These are phyloP conservation scores for Venusia cambrica DNA, from an alignment of 2,888 invertebrate species.

Conservation along the genomic window DNA sequence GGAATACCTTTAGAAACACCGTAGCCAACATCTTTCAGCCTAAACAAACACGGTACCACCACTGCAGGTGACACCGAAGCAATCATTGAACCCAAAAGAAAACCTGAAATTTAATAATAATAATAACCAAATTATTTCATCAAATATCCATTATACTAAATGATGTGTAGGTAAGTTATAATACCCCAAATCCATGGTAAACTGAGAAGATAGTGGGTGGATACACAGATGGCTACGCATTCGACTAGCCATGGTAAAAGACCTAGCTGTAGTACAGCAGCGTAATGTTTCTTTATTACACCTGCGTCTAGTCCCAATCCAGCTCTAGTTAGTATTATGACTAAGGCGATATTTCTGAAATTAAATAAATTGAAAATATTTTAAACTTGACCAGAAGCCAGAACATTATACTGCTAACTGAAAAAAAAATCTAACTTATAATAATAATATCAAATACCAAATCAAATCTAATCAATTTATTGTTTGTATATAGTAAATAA, in stretches of 20 bases:
- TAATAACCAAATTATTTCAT: background rate
- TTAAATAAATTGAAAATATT: too few species aligned
- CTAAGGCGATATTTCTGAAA: constrained; percentile 88
- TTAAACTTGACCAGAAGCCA: too few species aligned
- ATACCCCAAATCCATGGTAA: constrained; percentile 90
- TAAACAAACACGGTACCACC: constrained; percentile 91
- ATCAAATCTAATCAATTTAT: too few species aligned
- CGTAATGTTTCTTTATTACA: constrained; percentile 86
- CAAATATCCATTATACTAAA: too few species aligned
- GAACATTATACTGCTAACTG: too few species aligned
- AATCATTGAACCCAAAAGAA: constrained; percentile 88
- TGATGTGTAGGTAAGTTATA: too few species aligned
- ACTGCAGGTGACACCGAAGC: constrained; percentile 96
- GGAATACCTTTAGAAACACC: constrained; percentile 94
- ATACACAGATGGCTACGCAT: constrained; percentile 81
- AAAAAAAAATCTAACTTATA: too few species aligned
- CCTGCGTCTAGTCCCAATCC: constrained; percentile 90
- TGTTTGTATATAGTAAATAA: too few species aligned
- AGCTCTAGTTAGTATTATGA: constrained; percentile 91
- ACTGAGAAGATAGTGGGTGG: constrained; percentile 84
- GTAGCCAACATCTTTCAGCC: constrained; percentile 86
- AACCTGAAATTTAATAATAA: constrained; percentile 45
- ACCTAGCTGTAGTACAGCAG: constrained; percentile 87
- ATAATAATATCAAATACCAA: too few species aligned
- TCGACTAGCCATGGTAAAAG: constrained; percentile 90